phyloP scores from a whole-genome alignment of 2,888 invertebrate species.

The Noctua janthe region DNA sequence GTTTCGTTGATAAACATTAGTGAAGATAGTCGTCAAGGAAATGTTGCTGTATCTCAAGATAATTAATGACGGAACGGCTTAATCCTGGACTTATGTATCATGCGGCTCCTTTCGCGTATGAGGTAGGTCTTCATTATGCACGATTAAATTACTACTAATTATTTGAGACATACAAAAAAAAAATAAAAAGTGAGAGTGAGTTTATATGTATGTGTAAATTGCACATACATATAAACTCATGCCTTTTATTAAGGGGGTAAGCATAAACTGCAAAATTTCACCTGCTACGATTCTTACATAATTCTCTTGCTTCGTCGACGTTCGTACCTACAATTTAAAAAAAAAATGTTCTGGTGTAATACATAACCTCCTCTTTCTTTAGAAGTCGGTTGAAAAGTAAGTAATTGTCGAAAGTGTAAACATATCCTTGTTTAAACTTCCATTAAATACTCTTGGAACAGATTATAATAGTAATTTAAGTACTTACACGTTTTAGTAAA shows the following conservation, averaged over 20 bases:
- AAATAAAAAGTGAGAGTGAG: too few relatives aligned
- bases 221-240: background rate
- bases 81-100: slow-evolving; percentile 24
- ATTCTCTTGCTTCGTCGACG: background rate
- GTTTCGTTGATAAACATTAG: slow-evolving; percentile 49
- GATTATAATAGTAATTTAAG: background rate
- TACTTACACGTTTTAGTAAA: background rate
- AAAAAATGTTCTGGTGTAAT: too few relatives aligned
- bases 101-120: slow-evolving; percentile 5
- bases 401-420: background rate
- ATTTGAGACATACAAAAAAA: background rate
- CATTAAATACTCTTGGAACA: too few relatives aligned
- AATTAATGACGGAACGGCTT: slow-evolving; percentile 35
- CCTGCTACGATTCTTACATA: background rate
- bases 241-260: background rate
- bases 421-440: too few relatives aligned
- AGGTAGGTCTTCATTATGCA: background rate
- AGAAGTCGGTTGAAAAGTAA: background rate
- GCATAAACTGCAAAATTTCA: background rate
- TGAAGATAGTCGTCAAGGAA: slow-evolving; percentile 65
- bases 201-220: too few relatives aligned
- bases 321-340: background rate
- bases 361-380: too few relatives aligned
- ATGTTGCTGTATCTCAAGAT: slow-evolving; percentile 41
- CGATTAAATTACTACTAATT: background rate